Percentiles rank a stretch among this genome's conserved stretches.
phyloP scores from a whole-genome alignment of 2,888 invertebrate species.

The Pristionchus entomophagus region DNA sequence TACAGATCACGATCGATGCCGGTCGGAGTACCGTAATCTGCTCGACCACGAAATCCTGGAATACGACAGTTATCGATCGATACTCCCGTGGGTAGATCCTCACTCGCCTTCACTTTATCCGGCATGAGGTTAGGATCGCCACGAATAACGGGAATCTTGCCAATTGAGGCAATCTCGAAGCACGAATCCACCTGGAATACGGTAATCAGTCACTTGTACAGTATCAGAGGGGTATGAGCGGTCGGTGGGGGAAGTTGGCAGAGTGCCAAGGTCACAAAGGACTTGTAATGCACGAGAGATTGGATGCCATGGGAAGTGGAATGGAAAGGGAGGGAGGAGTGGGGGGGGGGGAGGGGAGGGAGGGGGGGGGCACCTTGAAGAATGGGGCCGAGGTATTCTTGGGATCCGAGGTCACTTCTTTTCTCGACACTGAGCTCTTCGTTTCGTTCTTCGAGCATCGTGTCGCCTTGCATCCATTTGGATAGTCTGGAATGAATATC shows the following conservation, averaged over 20 bases:
- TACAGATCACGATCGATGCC: slow-evolving; percentile 24
- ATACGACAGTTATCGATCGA: slow-evolving; percentile 21
- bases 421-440: not conserved
- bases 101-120: slow-evolving; percentile 35
- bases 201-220: not conserved
- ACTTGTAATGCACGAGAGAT: no score
- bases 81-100: not conserved
- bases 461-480: not conserved
- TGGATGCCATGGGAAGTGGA: not conserved
- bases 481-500: not conserved
- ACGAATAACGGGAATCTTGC: slow-evolving; percentile 7
- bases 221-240: no score
- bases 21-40: slow-evolving; percentile 40
- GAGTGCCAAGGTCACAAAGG: no score
- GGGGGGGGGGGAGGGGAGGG: no score
- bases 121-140: slow-evolving; percentile 35
- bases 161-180: slow-evolving; percentile 32
- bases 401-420: not conserved
- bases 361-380: no score
- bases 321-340: no score
- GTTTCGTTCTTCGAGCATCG: not conserved
- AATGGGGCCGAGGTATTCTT: not conserved
- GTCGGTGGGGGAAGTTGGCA: no score
- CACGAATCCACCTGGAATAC: slow-evolving; percentile 31
- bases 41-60: slow-evolving; percentile 41